phyloP scores from a whole-genome alignment of 2,113 vertebrate species.

The Furnarius figulus region DNA sequence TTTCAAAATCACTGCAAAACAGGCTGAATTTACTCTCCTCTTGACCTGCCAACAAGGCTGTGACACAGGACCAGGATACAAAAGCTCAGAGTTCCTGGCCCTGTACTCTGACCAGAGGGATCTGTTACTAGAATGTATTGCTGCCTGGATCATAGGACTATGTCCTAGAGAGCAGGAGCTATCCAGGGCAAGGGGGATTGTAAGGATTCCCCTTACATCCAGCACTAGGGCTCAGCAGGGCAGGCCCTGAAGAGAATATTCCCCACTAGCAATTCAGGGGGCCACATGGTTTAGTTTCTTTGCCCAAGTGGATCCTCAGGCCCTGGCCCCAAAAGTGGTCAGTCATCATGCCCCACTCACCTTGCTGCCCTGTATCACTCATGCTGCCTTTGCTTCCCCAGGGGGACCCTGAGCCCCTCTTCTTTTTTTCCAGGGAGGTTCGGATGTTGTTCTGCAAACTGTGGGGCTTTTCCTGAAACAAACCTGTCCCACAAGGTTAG shows the following conservation, averaged over 20 bases:
- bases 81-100: background rate
- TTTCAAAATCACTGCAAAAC: background rate
- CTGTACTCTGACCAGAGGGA: background rate
- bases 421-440: constrained; percentile 80
- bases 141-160: background rate
- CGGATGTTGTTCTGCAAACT: constrained; percentile 82
- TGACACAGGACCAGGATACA: background rate
- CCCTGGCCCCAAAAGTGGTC: background rate
- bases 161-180: background rate
- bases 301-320: background rate
- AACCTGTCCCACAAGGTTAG: constrained; percentile 76
- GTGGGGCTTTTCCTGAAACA: constrained; percentile 96
- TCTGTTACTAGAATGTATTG: background rate
- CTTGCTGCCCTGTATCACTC: constrained; percentile 57
- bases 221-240: background rate
- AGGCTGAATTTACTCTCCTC: background rate
- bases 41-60: background rate
- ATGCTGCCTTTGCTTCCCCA: constrained; percentile 54
- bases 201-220: background rate
- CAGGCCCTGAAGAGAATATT: background rate
- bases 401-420: constrained; percentile 68
- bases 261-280: background rate
- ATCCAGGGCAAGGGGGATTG: background rate
- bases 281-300: background rate
- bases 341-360: constrained; percentile 35